Percentiles rank a stretch among this genome's conserved stretches.
Evolutionary conservation across 2,888 invertebrate genomes (phyloP).

Genomic region (Dione juno): DNA sequence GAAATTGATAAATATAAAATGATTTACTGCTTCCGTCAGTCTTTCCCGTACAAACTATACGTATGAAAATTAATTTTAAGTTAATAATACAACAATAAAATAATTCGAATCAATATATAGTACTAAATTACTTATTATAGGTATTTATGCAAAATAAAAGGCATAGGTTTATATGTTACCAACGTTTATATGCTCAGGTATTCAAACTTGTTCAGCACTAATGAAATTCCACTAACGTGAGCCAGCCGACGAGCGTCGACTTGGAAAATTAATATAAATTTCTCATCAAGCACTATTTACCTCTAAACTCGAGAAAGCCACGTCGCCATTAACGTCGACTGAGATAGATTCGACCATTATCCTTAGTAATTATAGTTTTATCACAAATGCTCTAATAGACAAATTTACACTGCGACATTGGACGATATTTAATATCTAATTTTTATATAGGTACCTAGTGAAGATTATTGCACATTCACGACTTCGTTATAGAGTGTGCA

Average conservation of each 20-base stretch:
- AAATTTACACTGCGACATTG: not conserved
- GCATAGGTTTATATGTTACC: conserved; percentile 25
- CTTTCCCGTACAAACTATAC: not conserved
- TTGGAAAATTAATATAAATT: conserved; percentile 55
- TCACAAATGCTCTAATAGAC: conserved; percentile 2
- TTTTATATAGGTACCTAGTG: not conserved
- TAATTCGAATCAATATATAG: not conserved
- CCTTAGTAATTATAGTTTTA: conserved; percentile 29
- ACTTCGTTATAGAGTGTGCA: too few relatives aligned
- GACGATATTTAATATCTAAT: not conserved
- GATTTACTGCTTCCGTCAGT: not conserved
- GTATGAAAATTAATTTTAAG: not conserved
- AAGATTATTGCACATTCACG: too few relatives aligned
- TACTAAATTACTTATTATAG: not conserved
- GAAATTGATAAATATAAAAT: conserved; percentile 14
- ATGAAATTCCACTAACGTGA: conserved; percentile 45
- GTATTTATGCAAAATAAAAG: conserved; percentile 2
- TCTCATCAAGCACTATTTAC: conserved; percentile 44
- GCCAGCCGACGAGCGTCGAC: conserved; percentile 54
- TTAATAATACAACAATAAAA: not conserved
- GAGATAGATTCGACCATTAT: conserved; percentile 31
- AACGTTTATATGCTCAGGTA: conserved; percentile 30
- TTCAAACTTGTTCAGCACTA: conserved; percentile 37
- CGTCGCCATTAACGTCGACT: conserved; percentile 35
- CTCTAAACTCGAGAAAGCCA: conserved; percentile 32